phyloP scores from a whole-genome alignment of 2,797 vertebrate species.

The Emys orbicularis region DNA sequence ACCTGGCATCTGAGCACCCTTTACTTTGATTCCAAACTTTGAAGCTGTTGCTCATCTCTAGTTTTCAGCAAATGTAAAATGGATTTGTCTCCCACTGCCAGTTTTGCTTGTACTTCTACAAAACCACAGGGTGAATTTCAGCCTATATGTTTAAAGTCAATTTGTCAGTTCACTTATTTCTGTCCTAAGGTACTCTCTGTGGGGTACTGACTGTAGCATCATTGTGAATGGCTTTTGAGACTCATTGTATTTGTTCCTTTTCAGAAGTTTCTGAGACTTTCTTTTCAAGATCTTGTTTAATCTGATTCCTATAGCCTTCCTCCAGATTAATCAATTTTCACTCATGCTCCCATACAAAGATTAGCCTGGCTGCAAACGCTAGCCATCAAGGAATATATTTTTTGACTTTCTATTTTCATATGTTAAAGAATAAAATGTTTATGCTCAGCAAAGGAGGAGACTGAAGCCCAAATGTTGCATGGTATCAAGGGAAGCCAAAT shows the following conservation, averaged over 20 bases:
- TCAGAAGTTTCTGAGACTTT: background rate
- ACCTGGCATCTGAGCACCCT: too few relatives aligned
- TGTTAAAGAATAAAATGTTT: background rate
- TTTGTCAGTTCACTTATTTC: slow-evolving; percentile 3
- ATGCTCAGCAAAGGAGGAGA: background rate
- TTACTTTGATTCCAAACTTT: too few relatives aligned
- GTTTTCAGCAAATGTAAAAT: background rate
- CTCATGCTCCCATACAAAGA: background rate
- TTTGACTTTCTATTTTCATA: slow-evolving; percentile 42
- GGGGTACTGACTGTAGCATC: background rate
- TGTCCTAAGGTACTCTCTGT: background rate
- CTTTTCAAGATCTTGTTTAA: slow-evolving; percentile 10
- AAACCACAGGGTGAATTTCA: background rate
- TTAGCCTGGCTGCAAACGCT: slow-evolving; percentile 20
- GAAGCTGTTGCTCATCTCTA: background rate
- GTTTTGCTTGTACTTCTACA: background rate
- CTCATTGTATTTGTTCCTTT: background rate
- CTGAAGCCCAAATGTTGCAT: background rate
- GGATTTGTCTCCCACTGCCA: background rate
- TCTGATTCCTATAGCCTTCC: background rate
- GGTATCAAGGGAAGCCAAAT: background rate
- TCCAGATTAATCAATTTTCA: background rate
- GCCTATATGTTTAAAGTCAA: background rate
- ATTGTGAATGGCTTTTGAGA: background rate
- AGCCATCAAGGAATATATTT: background rate